phyloP scores from a whole-genome alignment of 2,113 vertebrate genomes.

The Rostratula benghalensis region DNA sequence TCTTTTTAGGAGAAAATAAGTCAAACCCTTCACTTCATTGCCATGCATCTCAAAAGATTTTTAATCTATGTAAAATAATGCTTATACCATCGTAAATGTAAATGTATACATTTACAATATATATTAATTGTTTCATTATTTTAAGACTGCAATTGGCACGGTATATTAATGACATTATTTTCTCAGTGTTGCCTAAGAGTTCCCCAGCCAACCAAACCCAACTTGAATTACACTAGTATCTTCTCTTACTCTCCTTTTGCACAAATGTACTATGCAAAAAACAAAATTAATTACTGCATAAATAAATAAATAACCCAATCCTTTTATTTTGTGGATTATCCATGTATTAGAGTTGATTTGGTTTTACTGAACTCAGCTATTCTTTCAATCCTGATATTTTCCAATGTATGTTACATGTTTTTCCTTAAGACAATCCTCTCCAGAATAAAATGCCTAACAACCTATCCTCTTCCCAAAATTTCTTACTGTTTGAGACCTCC shows the following conservation, averaged over 20 bases:
- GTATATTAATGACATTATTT: constrained; percentile 43
- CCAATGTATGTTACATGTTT: neutral
- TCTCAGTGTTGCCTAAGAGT: neutral
- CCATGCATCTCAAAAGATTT: constrained; percentile 34
- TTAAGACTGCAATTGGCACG: constrained; percentile 56
- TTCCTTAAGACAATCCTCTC: neutral
- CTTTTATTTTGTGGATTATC: neutral
- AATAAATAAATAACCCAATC: neutral
- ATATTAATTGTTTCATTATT: constrained; percentile 64
- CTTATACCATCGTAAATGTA: constrained; percentile 60
- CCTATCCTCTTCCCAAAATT: neutral
- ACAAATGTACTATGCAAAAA: neutral
- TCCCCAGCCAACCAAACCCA: neutral
- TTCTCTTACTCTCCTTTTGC: neutral
- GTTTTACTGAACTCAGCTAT: constrained; percentile 37
- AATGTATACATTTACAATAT: constrained; percentile 69
- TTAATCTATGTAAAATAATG: constrained; percentile 48
- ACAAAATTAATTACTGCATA: neutral
- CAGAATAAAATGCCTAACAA: neutral
- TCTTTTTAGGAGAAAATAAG: neutral
- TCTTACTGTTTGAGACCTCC: constrained; percentile 45
- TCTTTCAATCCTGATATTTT: neutral
- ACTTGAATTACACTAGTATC: neutral
- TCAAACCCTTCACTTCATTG: neutral
- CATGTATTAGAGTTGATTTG: neutral